Evolutionary conservation across 2,888 invertebrate genomes (phyloP).

Genomic region (Catocala fraxini): DNA sequence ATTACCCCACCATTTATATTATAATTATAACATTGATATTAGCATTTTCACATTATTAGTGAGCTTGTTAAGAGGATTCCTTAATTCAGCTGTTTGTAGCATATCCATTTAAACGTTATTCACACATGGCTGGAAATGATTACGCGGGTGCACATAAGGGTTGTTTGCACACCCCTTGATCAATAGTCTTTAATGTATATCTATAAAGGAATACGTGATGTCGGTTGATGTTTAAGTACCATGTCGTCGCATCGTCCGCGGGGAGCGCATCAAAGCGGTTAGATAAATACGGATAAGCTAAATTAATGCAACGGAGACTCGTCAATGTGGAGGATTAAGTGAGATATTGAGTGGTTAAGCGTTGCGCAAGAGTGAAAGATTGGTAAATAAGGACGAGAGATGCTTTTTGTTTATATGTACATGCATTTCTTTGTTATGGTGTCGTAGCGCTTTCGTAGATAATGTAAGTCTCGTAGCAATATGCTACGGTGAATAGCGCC

Average conservation of each 20-base stretch:
- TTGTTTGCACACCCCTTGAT: constrained; percentile 43
- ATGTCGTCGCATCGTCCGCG: constrained; percentile 7
- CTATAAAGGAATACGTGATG: constrained; percentile 11
- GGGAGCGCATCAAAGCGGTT: constrained; percentile 36
- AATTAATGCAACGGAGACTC: constrained; percentile 39
- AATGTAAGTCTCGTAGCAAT: not conserved
- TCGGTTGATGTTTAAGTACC: constrained; percentile 11
- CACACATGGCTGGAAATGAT: constrained; percentile 32
- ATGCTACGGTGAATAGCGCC: not conserved
- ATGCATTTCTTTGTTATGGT: not conserved
- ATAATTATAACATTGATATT: constrained; percentile 42
- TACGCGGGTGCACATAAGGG: constrained; percentile 38
- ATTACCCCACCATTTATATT: constrained; percentile 25
- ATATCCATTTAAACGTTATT: constrained; percentile 39
- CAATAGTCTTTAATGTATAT: constrained; percentile 42
- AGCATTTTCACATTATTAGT: constrained; percentile 36
- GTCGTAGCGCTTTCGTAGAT: not conserved
- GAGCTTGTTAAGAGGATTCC: constrained; percentile 35
- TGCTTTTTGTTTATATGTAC: not conserved
- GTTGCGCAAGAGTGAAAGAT: not conserved
- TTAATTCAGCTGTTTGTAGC: constrained; percentile 25
- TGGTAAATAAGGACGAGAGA: not conserved
- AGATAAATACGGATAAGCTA: constrained; percentile 44
- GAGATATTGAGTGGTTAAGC: not conserved
- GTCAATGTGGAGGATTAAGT: constrained; percentile 8